phyloP scores from a whole-genome alignment of 2,113 vertebrate species.

The Proteles cristata region DNA sequence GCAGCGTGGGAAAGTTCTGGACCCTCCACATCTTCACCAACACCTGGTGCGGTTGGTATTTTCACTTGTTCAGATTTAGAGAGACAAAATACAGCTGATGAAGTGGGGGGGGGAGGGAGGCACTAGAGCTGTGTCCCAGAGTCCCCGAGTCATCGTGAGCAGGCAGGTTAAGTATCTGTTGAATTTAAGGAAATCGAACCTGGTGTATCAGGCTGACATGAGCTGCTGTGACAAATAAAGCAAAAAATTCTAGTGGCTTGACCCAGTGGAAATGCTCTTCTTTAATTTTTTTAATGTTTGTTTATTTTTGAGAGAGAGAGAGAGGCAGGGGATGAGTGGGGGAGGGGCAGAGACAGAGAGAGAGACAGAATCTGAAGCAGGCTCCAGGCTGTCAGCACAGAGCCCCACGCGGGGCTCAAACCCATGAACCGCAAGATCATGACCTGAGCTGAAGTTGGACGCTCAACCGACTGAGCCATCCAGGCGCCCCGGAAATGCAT shows the following conservation, averaged over 20 bases:
- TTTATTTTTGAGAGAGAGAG: too few relatives aligned
- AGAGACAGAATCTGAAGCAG: too few relatives aligned
- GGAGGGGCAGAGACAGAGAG: too few relatives aligned
- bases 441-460: too few relatives aligned
- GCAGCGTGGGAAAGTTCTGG: neutral
- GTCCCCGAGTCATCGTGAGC: neutral
- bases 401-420: too few relatives aligned
- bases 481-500: neutral
- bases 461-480: too few relatives aligned
- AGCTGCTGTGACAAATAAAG: neutral
- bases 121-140: too few relatives aligned
- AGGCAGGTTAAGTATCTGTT: neutral
- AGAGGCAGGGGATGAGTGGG: too few relatives aligned
- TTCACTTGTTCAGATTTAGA: neutral
- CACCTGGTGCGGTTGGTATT: neutral
- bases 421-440: too few relatives aligned
- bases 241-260: neutral
- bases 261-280: neutral
- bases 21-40: neutral
- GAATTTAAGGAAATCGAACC: neutral
- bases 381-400: too few relatives aligned
- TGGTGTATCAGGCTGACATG: neutral
- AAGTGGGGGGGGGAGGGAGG: rapidly evolving
- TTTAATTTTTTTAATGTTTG: too few relatives aligned
- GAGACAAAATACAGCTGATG: neutral